Percentiles rank a stretch among this genome's conserved stretches.
Conservation (phyloP, 2,113 vertebrate genomes). For the Megaleporinus macrocephalus region DNA sequence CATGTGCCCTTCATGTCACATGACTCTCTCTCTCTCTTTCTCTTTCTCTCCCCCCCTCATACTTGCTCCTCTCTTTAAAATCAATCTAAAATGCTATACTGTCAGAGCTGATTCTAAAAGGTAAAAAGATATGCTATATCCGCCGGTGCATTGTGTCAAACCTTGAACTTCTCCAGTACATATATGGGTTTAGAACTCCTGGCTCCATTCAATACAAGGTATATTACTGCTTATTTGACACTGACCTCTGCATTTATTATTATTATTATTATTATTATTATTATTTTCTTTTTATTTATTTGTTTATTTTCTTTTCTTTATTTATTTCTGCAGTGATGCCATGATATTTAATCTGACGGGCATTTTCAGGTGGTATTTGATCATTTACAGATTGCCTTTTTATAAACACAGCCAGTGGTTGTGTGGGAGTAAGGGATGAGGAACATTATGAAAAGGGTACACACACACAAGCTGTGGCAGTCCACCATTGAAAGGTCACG, state of each 20-base stretch:
- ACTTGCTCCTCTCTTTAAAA: constrained; percentile 11
- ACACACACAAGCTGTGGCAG: constrained; percentile 27
- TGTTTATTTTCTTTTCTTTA: too few relatives aligned
- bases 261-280: too few relatives aligned
- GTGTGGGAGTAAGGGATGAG: constrained; percentile 25
- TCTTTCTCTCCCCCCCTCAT: not conserved
- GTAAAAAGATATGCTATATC: not conserved
- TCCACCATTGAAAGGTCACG: constrained; percentile 62
- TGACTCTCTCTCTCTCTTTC: constrained; percentile 9
- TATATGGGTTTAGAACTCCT: not conserved
- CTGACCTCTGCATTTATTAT: not conserved
- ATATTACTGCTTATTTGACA: not conserved
- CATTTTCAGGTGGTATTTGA: constrained; percentile 33
- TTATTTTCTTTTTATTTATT: too few relatives aligned
- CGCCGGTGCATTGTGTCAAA: not conserved
- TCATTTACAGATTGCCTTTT: constrained; percentile 37
- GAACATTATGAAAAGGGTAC: constrained; percentile 52
- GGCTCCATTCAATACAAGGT: not conserved
- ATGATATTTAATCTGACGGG: constrained; percentile 35
- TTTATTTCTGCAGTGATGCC: not conserved
- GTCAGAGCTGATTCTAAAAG: not conserved
- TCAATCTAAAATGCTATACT: constrained; percentile 22
- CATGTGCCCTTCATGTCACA: constrained; percentile 34
- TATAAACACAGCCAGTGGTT: constrained; percentile 29
- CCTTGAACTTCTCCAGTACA: not conserved